phyloP scores from a whole-genome alignment of 2,888 invertebrate genomes.

The Meta bourneti region DNA sequence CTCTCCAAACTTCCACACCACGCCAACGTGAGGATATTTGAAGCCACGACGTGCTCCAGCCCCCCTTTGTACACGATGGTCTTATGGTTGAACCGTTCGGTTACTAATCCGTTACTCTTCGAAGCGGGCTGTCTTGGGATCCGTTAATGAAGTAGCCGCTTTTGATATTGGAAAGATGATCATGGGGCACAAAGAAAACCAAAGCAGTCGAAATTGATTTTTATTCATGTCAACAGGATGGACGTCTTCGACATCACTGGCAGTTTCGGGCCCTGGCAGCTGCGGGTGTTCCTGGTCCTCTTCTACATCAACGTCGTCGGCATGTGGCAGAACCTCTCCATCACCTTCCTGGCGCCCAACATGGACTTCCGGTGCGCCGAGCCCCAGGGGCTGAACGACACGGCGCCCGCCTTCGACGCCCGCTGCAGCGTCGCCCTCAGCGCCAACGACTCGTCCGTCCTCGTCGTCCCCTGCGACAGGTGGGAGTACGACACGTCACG shows the following conservation, averaged over 20 bases:
- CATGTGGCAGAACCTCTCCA: constrained; percentile 64
- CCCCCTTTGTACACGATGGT: too few relatives aligned
- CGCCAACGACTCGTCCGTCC: neutral
- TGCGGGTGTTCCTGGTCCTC: constrained; percentile 25
- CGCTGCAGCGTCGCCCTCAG: neutral
- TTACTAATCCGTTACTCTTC: too few relatives aligned
- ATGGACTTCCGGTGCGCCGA: constrained; percentile 53
- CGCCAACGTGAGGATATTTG: too few relatives aligned
- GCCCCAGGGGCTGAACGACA: neutral
- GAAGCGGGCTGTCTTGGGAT: too few relatives aligned
- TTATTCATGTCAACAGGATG: neutral
- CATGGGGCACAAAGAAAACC: too few relatives aligned
- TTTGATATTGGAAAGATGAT: too few relatives aligned
- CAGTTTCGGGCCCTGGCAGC: constrained; percentile 38
- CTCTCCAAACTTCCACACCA: too few relatives aligned
- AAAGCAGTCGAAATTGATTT: too few relatives aligned
- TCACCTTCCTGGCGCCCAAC: constrained; percentile 67
- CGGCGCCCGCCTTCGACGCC: neutral
- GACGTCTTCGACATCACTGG: constrained; percentile 34
- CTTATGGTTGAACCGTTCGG: too few relatives aligned
- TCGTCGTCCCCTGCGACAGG: constrained; percentile 82
- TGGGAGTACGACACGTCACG: constrained; percentile 85
- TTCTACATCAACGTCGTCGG: constrained; percentile 48
- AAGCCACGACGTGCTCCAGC: too few relatives aligned
- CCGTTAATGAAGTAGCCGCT: too few relatives aligned